Base-by-base conservation (phyloP, 2,113 vertebrate genomes). In the Ascaphus truei region DNA sequence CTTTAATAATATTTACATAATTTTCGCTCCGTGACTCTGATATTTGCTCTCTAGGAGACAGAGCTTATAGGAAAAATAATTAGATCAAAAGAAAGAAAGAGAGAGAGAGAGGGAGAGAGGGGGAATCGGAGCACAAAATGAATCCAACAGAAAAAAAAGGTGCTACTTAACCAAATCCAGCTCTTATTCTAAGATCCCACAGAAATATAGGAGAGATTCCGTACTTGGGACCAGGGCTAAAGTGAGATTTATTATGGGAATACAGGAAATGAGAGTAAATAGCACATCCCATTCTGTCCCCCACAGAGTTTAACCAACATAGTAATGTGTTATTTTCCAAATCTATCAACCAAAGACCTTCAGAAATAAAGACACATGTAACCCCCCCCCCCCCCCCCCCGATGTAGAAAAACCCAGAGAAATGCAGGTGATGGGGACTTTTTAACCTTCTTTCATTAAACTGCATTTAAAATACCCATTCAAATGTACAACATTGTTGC, bases 1-100 rank as follows among this genome's bases (percentile, higher is more conserved):
- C 94, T 96, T 95, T 96, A 93, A 93, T 93, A 96, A 98, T 96
- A 98, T 98, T 96, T 97, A 95, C 95, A 97, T 96, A 96, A 94
- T 95, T 96, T 93, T 95, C 93, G 87, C 89, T 92, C 92, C 90
- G 90, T 95, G 91, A 93, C 92, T 91, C 87, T 95, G 92, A 93
- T 96, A 94, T 96, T 96, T 95, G 94, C 92, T 93, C 91, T 91
- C 93, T 89, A 93, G 93, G 94, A 95, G 93, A 90, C 88, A 88
- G 84, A 91, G 92, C 91, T 94, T 96, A 94, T 89, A 91, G 91
- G 78, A 91, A 94, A 91, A 96, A 95, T 96, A 96, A 96, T 95
- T 94, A 97, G 93, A 96, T 89, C 86, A 88, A 87, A 90, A 91
- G 90, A 84, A 85, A 87, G 86, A 87, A 80, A 86, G 80, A 77